A percentile compares a stretch with the other conserved stretches of the same genome.
Conservation (phyloP, 2,113 vertebrate genomes). For the Heloderma charlesbogerti region DNA sequence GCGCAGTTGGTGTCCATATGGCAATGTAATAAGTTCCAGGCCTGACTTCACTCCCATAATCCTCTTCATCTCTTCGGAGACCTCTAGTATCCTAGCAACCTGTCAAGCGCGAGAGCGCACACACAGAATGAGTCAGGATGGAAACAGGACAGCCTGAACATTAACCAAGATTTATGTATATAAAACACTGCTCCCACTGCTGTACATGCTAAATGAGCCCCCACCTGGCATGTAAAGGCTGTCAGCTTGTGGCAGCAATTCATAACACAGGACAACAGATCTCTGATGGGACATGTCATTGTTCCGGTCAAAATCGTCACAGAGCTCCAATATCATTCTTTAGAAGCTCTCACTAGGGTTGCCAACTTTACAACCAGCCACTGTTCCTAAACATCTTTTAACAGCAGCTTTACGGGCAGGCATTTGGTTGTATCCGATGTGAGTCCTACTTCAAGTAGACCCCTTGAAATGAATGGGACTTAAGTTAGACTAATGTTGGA, state of each 20-base stretch:
- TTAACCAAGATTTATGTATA: neutral
- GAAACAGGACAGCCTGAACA: neutral
- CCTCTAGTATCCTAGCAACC: slow-evolving; percentile 91
- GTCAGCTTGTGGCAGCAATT: neutral
- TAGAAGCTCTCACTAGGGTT: neutral
- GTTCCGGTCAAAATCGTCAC: neutral
- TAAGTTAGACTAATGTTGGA: no score
- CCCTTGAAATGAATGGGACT: no score
- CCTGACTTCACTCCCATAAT: slow-evolving; percentile 93
- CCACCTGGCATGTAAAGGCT: neutral
- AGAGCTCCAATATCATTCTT: neutral
- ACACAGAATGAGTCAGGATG: neutral
- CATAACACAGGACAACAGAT: neutral
- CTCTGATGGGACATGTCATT: neutral
- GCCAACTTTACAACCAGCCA: neutral
- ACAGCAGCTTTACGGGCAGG: neutral
- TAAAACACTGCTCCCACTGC: neutral
- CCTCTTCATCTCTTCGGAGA: slow-evolving; percentile 86
- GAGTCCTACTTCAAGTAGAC: no score
- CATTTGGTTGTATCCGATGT: neutral
- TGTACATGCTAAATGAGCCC: neutral
- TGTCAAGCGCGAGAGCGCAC: slow-evolving; percentile 64
- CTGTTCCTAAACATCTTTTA: neutral
- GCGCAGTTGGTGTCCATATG: slow-evolving; percentile 91
- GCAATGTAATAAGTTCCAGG: slow-evolving; percentile 92